Base-by-base conservation (phyloP, 2,797 vertebrate genomes). In the Anniella stebbinsi region DNA sequence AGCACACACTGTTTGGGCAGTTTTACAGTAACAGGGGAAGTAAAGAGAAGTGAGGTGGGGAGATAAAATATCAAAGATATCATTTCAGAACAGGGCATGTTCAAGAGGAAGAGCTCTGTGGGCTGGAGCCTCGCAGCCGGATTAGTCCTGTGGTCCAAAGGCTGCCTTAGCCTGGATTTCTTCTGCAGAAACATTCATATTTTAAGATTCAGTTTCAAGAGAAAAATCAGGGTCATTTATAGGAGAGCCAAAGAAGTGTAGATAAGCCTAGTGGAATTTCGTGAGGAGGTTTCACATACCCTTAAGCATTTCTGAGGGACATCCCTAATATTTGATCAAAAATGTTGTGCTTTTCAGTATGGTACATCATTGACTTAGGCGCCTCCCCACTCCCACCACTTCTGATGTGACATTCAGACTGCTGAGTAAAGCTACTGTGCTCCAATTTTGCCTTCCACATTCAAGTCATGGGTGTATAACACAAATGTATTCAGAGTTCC, bases 401-500 rank as follows among this genome's bases (percentile, higher is more conserved):
- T 54, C 10, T 38, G n/a, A 28, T 89, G 66, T 66, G 73, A 21
- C 70, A 28, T 48, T 76, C 60, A 17, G 28, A 25, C 30, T 57
- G 45, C n/a, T 77, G 72, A 23, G 17, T 5, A 9, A 60, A 48
- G 18, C 10, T n/a, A 48, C 25, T 25, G 6, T n/a, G 5, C 12
- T 25, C 13, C 30, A 33, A 3, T 83, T 84, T 38, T 69, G 1
- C 57, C 11, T 51, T 89, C 89, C 33, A 72, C 84, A 80, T 93
- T 82, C 89, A 76, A 60, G 87, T 70, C 88, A 90, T 87, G n/a
- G 83, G 33, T 85, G 69, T 1, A 18, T 91, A 41, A 78, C 87
- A 33, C 86, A 91, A 91, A 87, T 25, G 63, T 41, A 69, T 69
- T 90, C 69, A 87, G 57, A 89, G 87, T 76, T 10, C 11, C 87